Percentiles rank a stretch among this genome's conserved stretches.
These are phyloP conservation scores for Plectus sambesii DNA, from an alignment of 1,140 invertebrate genomes.

Conservation along the genomic window DNA sequence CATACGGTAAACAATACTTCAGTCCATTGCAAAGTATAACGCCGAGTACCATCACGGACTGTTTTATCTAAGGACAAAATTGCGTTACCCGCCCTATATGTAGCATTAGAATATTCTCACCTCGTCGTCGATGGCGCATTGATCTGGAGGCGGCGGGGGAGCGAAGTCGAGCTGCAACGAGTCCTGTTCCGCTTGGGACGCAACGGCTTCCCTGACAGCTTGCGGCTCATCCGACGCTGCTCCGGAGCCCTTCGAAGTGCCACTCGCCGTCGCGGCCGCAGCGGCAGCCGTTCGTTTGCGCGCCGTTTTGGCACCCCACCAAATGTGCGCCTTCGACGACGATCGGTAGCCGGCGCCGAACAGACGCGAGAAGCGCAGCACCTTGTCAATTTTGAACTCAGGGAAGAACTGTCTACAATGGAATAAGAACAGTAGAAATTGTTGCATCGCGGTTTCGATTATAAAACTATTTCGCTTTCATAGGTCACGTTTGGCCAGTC, in stretches of 20 bases:
- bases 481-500: no score
- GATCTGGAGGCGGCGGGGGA: conserved; percentile 6
- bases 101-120: conserved; percentile 15
- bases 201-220: no score
- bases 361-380: conserved; percentile 39
- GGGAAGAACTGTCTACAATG: conserved; percentile 26
- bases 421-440: background rate
- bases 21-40: no score
- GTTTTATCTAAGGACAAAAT: no score
- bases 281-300: conserved; percentile 26
- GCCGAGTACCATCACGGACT: no score
- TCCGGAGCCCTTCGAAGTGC: no score
- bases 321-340: conserved; percentile 33
- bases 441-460: background rate
- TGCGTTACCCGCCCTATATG: no score
- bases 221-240: no score
- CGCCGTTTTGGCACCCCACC: conserved; percentile 41
- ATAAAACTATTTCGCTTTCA: no score
- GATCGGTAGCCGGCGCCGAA: conserved; percentile 36
- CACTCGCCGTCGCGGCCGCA: no score
- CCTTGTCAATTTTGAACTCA: conserved; percentile 30
- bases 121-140: conserved; percentile 28
- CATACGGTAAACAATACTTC: no score
- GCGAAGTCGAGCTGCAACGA: conserved; percentile 8
- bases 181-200: no score